These are phyloP conservation scores for Accipiter cooperii DNA, from an alignment of 2,113 vertebrate genomes.

Conservation along the genomic window DNA sequence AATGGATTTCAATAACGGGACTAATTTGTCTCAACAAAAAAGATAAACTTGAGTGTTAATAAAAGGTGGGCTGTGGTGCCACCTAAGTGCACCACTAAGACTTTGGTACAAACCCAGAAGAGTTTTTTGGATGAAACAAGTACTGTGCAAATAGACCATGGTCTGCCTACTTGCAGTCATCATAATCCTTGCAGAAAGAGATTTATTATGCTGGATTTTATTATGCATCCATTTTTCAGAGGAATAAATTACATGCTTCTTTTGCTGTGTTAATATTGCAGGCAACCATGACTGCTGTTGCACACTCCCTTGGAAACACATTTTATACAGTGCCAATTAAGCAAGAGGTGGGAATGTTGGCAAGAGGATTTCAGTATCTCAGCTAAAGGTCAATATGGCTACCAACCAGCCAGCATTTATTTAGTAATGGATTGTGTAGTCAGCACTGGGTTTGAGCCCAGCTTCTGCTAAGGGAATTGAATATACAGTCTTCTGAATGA, in stretches of 20 bases:
- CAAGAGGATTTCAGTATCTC: slow-evolving; percentile 29
- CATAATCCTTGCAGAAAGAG: slow-evolving; percentile 11
- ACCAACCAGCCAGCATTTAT: slow-evolving; percentile 29
- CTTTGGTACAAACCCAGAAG: not conserved
- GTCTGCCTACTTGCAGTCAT: not conserved
- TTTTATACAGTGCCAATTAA: slow-evolving; percentile 59
- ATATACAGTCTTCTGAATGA: slow-evolving; percentile 34
- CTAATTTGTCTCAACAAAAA: not conserved
- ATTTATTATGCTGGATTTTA: slow-evolving; percentile 52
- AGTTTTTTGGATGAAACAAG: not conserved
- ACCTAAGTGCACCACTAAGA: not conserved
- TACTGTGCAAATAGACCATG: not conserved
- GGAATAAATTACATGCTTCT: slow-evolving; percentile 51
- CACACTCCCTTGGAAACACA: slow-evolving; percentile 31
- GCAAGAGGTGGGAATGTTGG: slow-evolving; percentile 39
- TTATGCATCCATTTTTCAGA: slow-evolving; percentile 31
- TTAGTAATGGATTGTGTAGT: slow-evolving; percentile 27
- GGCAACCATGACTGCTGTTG: not conserved
- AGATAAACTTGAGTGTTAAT: not conserved
- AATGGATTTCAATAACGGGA: not conserved
- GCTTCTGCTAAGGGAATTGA: slow-evolving; percentile 27
- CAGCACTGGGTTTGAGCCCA: slow-evolving; percentile 32
- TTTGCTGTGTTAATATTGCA: slow-evolving; percentile 46
- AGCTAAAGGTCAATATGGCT: slow-evolving; percentile 54
- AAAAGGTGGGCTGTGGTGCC: not conserved